These are phyloP conservation scores for Pangasius macronema DNA, from an alignment of 2,797 vertebrate species.

Conservation along the genomic window DNA sequence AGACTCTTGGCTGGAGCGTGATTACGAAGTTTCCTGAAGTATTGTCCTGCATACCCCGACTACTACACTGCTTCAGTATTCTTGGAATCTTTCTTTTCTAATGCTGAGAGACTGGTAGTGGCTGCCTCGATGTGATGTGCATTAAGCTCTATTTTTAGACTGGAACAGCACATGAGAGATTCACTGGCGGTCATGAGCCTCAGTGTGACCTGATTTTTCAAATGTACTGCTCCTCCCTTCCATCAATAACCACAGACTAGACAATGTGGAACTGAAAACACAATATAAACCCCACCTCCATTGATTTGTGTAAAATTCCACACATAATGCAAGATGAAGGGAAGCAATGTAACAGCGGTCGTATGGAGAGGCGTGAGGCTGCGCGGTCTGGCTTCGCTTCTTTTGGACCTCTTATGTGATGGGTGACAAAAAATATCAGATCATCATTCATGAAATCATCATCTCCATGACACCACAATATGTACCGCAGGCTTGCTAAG, in stretches of 20 bases:
- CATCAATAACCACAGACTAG: constrained; percentile 50
- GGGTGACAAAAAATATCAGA: neutral
- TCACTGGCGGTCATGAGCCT: constrained; percentile 54
- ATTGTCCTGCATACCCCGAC: neutral
- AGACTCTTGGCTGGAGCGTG: neutral
- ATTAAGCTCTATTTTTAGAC: constrained; percentile 56
- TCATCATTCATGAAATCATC: neutral
- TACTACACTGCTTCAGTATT: constrained; percentile 29
- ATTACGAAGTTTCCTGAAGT: constrained; percentile 1
- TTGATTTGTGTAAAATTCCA: constrained; percentile 30
- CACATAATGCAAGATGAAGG: neutral
- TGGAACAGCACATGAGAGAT: constrained; percentile 53
- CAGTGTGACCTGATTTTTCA: constrained; percentile 57
- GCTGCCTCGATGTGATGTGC: constrained; percentile 52
- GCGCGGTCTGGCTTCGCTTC: constrained; percentile 12
- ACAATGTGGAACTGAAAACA: constrained; percentile 25
- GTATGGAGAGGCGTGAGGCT: neutral
- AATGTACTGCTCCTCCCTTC: constrained; percentile 40
- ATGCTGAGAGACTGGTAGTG: constrained; percentile 41
- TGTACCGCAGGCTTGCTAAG: too few species aligned
- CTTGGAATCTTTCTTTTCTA: constrained; percentile 41
- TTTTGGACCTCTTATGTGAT: neutral
- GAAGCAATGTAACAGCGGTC: neutral
- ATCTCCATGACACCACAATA: neutral
- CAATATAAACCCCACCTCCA: constrained; percentile 23